A percentile compares a stretch with the other conserved stretches of the same genome.
phyloP scores from a whole-genome alignment of 2,888 invertebrate genomes.

The Adela reaumurella region DNA sequence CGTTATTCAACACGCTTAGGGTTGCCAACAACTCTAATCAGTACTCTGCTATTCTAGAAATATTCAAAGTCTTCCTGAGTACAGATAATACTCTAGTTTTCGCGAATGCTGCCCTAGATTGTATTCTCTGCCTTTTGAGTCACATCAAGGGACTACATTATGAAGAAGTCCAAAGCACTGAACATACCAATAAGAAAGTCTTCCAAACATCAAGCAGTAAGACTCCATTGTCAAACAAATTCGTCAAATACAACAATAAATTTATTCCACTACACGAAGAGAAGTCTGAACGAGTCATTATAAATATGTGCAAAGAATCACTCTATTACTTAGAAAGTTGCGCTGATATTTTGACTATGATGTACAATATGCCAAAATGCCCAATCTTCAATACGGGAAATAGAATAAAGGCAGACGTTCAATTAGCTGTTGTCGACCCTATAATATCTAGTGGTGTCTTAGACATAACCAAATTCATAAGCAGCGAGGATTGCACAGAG shows the following conservation, averaged over 20 bases:
- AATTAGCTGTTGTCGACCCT: slow-evolving; percentile 78
- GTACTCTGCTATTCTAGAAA: slow-evolving; percentile 76
- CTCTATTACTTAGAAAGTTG: slow-evolving; percentile 83
- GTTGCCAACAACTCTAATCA: slow-evolving; percentile 77
- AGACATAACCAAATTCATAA: slow-evolving; percentile 66
- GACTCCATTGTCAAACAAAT: slow-evolving; percentile 38
- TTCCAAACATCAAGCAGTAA: slow-evolving; percentile 27
- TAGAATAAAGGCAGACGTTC: slow-evolving; percentile 72
- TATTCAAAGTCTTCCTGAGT: slow-evolving; percentile 89
- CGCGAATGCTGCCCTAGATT: slow-evolving; percentile 91
- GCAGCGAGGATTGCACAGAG: slow-evolving; percentile 63
- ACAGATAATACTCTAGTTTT: slow-evolving; percentile 92
- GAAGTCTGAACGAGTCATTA: slow-evolving; percentile 44
- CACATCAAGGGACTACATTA: slow-evolving; percentile 70
- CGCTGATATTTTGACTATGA: slow-evolving; percentile 81
- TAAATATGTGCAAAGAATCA: slow-evolving; percentile 71
- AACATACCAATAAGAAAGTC: slow-evolving; percentile 38
- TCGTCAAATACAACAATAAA: slow-evolving; percentile 42
- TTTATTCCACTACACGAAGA: slow-evolving; percentile 46
- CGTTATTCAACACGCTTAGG: slow-evolving; percentile 88
- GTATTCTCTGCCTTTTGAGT: slow-evolving; percentile 81
- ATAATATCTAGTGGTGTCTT: slow-evolving; percentile 71
- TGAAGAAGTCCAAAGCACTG: slow-evolving; percentile 45
- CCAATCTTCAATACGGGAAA: slow-evolving; percentile 90
- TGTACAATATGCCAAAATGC: slow-evolving; percentile 94